Evolutionary conservation across 2,113 vertebrate genomes (phyloP).

Genomic region (Empidonax traillii): DNA sequence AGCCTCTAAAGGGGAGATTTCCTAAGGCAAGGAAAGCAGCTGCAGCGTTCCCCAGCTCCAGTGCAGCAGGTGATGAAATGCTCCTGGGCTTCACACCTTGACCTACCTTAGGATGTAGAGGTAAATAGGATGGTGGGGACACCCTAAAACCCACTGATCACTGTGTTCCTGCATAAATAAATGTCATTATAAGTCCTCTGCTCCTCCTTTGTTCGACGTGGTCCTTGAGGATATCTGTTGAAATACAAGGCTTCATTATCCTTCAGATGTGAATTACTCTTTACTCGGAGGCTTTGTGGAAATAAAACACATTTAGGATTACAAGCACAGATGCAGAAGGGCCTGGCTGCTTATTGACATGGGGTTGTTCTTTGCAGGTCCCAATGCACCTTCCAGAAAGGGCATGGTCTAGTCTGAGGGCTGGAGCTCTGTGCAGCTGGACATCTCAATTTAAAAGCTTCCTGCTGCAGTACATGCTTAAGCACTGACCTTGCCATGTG

Average conservation of each 20-base stretch:
- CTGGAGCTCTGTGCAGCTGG: neutral
- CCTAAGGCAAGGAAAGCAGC: neutral
- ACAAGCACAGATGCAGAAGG: neutral
- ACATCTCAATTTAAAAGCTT: neutral
- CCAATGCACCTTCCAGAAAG: neutral
- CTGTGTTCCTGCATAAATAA: neutral
- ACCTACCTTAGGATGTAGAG: accelerated
- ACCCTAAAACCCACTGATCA: neutral
- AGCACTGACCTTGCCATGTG: neutral
- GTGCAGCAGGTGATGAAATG: neutral
- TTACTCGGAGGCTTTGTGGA: neutral
- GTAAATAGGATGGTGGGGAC: neutral
- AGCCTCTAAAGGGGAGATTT: neutral
- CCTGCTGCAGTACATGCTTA: neutral
- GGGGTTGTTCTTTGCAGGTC: neutral
- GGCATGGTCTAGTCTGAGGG: neutral
- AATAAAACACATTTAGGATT: neutral
- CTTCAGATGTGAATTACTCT: neutral
- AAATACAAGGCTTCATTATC: neutral
- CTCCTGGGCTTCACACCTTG: neutral
- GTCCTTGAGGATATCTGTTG: neutral
- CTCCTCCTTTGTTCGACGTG: neutral
- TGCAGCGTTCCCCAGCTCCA: neutral
- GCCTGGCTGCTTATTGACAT: neutral
- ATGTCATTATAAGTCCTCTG: neutral